Conservation (phyloP, 2,888 invertebrate genomes). For the Willowsia nigromaculata region DNA sequence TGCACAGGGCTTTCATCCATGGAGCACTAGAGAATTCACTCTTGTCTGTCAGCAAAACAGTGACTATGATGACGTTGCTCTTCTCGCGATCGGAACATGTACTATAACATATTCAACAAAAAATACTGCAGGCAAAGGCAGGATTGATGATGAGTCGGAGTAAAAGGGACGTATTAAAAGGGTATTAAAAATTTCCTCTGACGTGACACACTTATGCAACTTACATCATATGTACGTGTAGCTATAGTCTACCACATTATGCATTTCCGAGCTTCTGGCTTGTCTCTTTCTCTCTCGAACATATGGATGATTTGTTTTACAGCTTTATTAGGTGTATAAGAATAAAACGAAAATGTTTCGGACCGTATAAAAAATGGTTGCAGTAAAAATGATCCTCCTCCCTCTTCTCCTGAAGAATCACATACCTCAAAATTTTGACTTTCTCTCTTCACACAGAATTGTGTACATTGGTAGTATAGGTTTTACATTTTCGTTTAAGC, state of each 20-base stretch:
- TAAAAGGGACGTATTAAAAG: conserved; percentile 36
- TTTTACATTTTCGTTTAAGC: not conserved
- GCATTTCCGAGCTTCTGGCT: not conserved
- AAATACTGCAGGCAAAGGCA: not conserved
- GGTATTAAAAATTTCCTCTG: conserved; percentile 35
- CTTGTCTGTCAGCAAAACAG: conserved; percentile 21
- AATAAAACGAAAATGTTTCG: not conserved
- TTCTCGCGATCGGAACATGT: not conserved
- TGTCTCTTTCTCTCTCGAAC: not conserved
- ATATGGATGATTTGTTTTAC: not conserved
- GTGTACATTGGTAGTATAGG: too few relatives aligned
- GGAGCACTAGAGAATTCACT: not conserved
- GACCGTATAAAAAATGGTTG: not conserved
- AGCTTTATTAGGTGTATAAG: not conserved
- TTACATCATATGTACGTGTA: not conserved
- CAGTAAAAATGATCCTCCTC: conserved; percentile 9
- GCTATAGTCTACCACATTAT: not conserved
- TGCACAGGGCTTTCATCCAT: not conserved
- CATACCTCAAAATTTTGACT: not conserved
- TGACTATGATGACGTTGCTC: not conserved
- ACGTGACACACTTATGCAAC: not conserved
- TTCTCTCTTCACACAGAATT: not conserved
- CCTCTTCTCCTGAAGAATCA: not conserved
- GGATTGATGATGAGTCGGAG: conserved; percentile 32
- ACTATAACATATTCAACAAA: not conserved